phyloP scores from a whole-genome alignment of 2,113 vertebrate genomes.

The cattle (Bos taurus) region DNA sequence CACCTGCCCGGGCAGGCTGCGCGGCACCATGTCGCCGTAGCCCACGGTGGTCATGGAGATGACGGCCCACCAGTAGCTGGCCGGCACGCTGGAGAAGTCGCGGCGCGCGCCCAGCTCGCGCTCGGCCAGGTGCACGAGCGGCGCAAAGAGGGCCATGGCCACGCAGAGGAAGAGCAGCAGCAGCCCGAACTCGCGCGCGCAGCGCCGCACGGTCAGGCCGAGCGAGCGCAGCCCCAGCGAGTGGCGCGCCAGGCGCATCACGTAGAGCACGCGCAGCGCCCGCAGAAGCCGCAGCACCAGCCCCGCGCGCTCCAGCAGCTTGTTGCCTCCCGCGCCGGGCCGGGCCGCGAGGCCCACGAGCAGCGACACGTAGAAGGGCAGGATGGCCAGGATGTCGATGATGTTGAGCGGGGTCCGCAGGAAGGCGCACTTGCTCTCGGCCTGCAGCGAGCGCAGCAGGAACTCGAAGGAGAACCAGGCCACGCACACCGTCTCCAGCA shows the following conservation, averaged over 20 bases:
- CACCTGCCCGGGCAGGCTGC: conserved; percentile 95
- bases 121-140: conserved; percentile 93
- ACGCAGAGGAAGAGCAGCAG: conserved; percentile 95
- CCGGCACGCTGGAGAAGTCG: conserved; percentile 96
- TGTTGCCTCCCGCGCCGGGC: conserved; percentile 83
- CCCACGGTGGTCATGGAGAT: conserved; percentile 99
- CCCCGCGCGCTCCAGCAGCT: conserved; percentile 94
- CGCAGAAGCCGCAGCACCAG: conserved; percentile 91
- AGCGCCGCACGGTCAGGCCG: conserved; percentile 92
- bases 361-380: conserved; percentile 95
- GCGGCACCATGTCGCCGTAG: conserved; percentile 97
- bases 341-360: conserved; percentile 82
- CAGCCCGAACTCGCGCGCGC: conserved; percentile 93
- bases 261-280: conserved; percentile 94
- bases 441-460: conserved; percentile 94
- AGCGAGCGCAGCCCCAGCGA: conserved; percentile 94
- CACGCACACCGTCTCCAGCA: conserved; percentile 95
- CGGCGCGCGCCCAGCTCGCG: conserved; percentile 95
- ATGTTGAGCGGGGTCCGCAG: conserved; percentile 93
- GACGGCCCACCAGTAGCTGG: conserved; percentile 98
- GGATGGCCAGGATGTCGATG: conserved; percentile 94
- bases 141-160: conserved; percentile 95
- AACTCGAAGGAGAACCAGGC: conserved; percentile 98
- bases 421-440: conserved; percentile 93
- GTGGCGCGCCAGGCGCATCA: conserved; percentile 94